Conservation (phyloP, 2,888 invertebrate genomes). For the Luperina testacea region DNA sequence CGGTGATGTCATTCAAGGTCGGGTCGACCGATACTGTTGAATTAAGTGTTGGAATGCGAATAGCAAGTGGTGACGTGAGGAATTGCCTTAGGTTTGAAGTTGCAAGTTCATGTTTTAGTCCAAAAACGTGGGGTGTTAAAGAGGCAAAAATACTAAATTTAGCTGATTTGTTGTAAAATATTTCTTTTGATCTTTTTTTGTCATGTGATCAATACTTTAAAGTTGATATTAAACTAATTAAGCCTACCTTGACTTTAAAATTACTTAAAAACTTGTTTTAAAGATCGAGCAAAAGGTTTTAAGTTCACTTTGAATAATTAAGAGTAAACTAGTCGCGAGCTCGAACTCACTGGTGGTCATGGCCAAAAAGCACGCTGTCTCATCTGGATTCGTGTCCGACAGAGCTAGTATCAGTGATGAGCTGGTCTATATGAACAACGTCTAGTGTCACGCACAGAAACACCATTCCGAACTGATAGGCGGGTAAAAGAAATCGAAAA, state of each 20-base stretch:
- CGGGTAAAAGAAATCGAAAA: too few relatives aligned
- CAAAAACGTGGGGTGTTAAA: background rate
- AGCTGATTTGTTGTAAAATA: background rate
- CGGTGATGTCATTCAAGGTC: constrained; percentile 69
- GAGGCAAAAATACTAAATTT: background rate
- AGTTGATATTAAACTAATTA: background rate
- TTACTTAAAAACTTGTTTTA: constrained; percentile 3
- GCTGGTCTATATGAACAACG: too few relatives aligned
- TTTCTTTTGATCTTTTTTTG: background rate
- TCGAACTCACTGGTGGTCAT: too few relatives aligned
- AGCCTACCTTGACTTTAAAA: constrained; percentile 22
- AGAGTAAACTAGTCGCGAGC: background rate
- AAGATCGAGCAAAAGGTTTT: background rate
- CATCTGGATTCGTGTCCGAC: too few relatives aligned
- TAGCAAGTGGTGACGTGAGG: constrained; percentile 33
- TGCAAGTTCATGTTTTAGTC: background rate
- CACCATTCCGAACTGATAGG: too few relatives aligned
- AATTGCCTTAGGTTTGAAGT: constrained; percentile 25
- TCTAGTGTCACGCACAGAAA: too few relatives aligned
- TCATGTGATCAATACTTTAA: background rate
- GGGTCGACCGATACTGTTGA: constrained; percentile 44
- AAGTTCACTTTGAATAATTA: constrained; percentile 8
- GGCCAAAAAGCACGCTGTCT: too few relatives aligned
- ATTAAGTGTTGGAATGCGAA: constrained; percentile 44
- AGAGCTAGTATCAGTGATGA: too few relatives aligned